Evolutionary conservation across 2,888 invertebrate genomes (phyloP).

Genomic region (Drepanosiphum platanoidis): DNA sequence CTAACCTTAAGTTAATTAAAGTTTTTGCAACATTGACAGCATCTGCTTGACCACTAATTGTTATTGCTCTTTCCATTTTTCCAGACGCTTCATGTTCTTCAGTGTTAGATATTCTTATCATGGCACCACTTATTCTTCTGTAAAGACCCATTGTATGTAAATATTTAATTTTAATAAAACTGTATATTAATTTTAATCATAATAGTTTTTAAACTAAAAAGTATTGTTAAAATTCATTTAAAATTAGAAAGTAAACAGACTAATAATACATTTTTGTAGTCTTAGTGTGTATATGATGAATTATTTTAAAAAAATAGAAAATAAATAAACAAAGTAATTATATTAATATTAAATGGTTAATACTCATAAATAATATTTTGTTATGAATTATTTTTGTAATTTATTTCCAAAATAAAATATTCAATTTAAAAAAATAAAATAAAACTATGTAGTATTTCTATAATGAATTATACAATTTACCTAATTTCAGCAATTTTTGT

Average conservation of each 20-base stretch:
- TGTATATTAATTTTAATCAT: not conserved
- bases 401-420: no score
- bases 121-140: constrained; percentile 95
- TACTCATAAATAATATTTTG: no score
- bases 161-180: not conserved
- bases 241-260: no score
- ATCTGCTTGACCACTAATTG: constrained; percentile 96
- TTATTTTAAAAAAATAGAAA: no score
- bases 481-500: constrained; percentile 98
- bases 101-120: constrained; percentile 98
- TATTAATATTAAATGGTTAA: no score
- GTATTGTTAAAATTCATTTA: not conserved
- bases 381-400: no score
- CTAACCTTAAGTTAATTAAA: constrained; percentile 98
- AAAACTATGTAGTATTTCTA: not conserved
- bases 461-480: constrained; percentile 66
- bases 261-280: no score
- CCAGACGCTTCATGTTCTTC: constrained; percentile 79
- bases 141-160: constrained; percentile 45
- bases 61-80: constrained; percentile 94
- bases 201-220: not conserved
- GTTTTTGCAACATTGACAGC: constrained; percentile 97
- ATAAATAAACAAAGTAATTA: no score
- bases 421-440: no score
- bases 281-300: no score